Percentiles rank a stretch among this genome's conserved stretches.
Conservation (phyloP, 1,140 invertebrate genomes). For the Oncopeltus fasciatus region DNA sequence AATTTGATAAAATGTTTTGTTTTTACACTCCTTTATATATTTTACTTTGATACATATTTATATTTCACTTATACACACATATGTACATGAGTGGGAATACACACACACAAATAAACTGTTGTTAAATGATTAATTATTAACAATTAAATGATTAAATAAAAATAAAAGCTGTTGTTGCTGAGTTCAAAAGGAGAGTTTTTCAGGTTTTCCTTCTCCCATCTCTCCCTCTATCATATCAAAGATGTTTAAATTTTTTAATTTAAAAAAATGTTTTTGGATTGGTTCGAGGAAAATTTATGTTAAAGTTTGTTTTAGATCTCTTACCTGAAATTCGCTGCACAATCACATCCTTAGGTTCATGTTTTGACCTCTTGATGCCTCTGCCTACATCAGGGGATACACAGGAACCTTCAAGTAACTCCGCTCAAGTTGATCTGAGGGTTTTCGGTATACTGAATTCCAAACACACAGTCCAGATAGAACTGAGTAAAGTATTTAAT, state of each 20-base stretch:
- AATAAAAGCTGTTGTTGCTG: too few species aligned
- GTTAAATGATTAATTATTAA: too few species aligned
- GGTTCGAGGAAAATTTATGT: neutral
- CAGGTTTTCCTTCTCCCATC: constrained; percentile 1
- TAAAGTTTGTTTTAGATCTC: constrained; percentile 25
- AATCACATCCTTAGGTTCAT: constrained; percentile 26
- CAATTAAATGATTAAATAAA: too few species aligned
- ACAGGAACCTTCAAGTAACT: constrained; percentile 20
- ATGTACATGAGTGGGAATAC: too few species aligned
- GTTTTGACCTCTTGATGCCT: constrained; percentile 27
- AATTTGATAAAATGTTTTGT: too few species aligned
- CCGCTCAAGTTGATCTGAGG: constrained; percentile 2
- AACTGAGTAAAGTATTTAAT: too few species aligned
- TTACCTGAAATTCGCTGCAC: constrained; percentile 25
- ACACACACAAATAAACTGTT: too few species aligned
- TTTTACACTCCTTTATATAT: too few species aligned
- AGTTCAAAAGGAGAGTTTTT: neutral
- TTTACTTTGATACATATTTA: too few species aligned
- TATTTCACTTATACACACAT: too few species aligned
- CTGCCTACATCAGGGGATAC: constrained; percentile 26
- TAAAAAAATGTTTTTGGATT: neutral
- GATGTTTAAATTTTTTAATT: too few species aligned
- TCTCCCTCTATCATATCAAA: too few species aligned
- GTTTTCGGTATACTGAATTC: constrained; percentile 4
- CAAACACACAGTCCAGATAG: neutral